Evolutionary conservation across 1,140 invertebrate genomes (phyloP).

Genomic region (Cyrtorhinus lividipennis): DNA sequence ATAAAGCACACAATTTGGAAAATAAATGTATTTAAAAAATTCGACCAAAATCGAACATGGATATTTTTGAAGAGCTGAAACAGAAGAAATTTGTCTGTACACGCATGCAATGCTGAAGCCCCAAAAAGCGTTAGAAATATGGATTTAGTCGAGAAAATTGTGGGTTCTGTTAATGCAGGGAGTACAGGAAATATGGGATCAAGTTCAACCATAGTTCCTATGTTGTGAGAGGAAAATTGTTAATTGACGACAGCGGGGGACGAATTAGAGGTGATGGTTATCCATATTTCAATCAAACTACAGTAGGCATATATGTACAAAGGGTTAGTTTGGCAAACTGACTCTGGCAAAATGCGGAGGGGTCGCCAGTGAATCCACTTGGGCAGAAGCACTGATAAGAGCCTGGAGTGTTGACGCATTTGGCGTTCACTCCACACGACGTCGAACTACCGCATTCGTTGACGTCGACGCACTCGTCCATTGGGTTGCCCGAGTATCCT

Average conservation of each 20-base stretch:
- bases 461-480: slow-evolving; percentile 41
- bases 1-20: not conserved
- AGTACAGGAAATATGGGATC: slow-evolving; percentile 13
- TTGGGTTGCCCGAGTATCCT: slow-evolving; percentile 45
- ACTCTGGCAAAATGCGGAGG: slow-evolving; percentile 58
- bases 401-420: slow-evolving; percentile 59
- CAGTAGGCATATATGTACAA: too few relatives aligned
- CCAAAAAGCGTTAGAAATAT: slow-evolving; percentile 13
- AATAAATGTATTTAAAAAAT: too few relatives aligned
- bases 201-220: slow-evolving; percentile 13
- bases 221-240: not conserved
- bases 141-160: slow-evolving; percentile 12
- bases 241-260: not conserved
- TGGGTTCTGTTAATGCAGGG: not conserved
- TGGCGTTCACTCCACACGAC: slow-evolving; percentile 52
- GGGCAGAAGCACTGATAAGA: slow-evolving; percentile 60
- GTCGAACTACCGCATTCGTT: slow-evolving; percentile 45
- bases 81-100: slow-evolving; percentile 14
- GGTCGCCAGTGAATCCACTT: slow-evolving; percentile 42
- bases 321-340: slow-evolving; percentile 39
- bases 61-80: slow-evolving; percentile 4
- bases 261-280: not conserved
- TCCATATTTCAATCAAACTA: slow-evolving; percentile 11
- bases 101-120: slow-evolving; percentile 13
- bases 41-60: too few relatives aligned